Conservation (phyloP, 2,113 vertebrate genomes). For the Cryptomyrus ogoouensis region DNA sequence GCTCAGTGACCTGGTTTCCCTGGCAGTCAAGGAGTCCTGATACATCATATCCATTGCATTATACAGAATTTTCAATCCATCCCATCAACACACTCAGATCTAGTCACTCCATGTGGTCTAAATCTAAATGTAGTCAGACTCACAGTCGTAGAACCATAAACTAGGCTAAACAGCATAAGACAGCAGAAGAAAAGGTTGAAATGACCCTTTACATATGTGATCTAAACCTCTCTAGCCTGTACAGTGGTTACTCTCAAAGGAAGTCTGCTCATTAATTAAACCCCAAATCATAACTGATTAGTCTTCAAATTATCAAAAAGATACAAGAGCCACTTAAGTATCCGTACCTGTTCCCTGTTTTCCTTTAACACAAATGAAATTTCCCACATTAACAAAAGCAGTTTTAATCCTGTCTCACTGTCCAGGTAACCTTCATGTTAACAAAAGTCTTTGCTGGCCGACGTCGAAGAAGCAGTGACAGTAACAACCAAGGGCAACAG, state of each 20-base stretch:
- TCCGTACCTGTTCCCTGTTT: not conserved
- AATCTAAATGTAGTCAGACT: not conserved
- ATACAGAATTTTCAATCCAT: not conserved
- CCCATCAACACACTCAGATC: not conserved
- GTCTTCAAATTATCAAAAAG: not conserved
- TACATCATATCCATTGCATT: not conserved
- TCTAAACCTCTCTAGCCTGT: not conserved
- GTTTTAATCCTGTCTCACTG: not conserved
- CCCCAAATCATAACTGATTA: not conserved
- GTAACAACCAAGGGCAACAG: not conserved
- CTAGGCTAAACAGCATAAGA: not conserved
- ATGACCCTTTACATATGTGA: not conserved
- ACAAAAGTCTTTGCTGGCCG: constrained; percentile 14
- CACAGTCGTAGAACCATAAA: not conserved
- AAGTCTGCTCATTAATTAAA: not conserved
- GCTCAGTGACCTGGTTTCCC: not conserved
- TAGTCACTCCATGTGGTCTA: not conserved
- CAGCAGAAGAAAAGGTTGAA: not conserved
- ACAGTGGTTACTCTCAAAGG: not conserved
- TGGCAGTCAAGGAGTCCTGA: not conserved
- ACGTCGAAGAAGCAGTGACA: constrained; percentile 12
- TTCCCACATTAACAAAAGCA: not conserved
- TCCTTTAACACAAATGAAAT: not conserved
- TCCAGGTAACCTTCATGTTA: constrained; percentile 54
- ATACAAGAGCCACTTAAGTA: not conserved